Evolutionary conservation across 2,888 invertebrate species (phyloP).

Genomic region (Thelaira solivaga): DNA sequence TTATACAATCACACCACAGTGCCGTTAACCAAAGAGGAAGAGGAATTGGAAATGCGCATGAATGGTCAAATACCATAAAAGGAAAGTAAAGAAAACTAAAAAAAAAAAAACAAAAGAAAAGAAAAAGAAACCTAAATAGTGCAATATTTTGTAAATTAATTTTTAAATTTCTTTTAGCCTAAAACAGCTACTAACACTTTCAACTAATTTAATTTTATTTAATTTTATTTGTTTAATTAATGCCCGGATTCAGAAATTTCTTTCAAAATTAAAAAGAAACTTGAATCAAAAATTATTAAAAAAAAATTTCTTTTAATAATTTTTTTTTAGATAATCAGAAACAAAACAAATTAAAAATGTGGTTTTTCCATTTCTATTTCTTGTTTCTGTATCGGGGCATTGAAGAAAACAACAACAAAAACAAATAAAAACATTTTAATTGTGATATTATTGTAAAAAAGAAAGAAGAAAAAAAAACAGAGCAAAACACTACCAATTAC

Average conservation of each 20-base stretch:
- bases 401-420: no score
- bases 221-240: constrained; percentile 20
- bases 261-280: no score
- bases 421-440: constrained; percentile 45
- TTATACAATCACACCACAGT: constrained; percentile 92
- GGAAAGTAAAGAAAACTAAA: not conserved
- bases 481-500: not conserved
- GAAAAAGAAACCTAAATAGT: constrained; percentile 56
- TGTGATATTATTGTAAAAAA: constrained; percentile 61
- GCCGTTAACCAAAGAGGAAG: constrained; percentile 85
- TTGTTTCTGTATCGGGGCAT: no score
- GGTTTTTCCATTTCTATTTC: no score
- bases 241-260: no score
- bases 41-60: constrained; percentile 81
- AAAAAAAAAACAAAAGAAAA: constrained; percentile 1
- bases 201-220: not conserved
- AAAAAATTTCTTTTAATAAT: no score
- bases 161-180: constrained; percentile 9
- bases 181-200: not conserved
- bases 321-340: no score
- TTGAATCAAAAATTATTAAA: no score
- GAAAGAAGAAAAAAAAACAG: not conserved
- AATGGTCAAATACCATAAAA: constrained; percentile 76
- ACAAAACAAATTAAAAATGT: no score
- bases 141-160: constrained; percentile 61